Evolutionary conservation across 2,113 vertebrate genomes (phyloP).

Genomic region (Symphodus melops): DNA sequence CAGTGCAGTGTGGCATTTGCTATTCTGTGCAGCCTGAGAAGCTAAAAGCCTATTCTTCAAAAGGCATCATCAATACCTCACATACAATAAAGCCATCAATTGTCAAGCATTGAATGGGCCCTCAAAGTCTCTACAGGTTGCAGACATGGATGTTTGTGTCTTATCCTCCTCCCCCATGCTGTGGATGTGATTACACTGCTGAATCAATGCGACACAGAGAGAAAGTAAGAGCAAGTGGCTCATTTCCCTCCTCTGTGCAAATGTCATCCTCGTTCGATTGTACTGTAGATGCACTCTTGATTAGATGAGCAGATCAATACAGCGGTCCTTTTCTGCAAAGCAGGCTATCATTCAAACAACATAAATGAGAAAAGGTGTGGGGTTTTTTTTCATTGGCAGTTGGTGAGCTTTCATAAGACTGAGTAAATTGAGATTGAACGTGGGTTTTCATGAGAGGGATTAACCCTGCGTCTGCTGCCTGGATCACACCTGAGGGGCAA

Average conservation of each 20-base stretch:
- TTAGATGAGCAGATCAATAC: constrained; percentile 67
- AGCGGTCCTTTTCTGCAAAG: constrained; percentile 19
- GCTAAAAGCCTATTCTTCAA: neutral
- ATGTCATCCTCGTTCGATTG: constrained; percentile 52
- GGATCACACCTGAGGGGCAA: neutral
- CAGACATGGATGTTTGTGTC: constrained; percentile 25
- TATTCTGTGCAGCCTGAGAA: neutral
- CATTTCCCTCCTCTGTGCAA: constrained; percentile 50
- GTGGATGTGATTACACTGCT: constrained; percentile 35
- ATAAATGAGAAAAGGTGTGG: constrained; percentile 27
- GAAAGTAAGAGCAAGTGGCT: constrained; percentile 45
- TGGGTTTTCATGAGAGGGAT: constrained; percentile 6
- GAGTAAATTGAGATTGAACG: constrained; percentile 7
- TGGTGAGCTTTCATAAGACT: constrained; percentile 3
- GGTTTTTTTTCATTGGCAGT: neutral
- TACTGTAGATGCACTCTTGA: constrained; percentile 57
- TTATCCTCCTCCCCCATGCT: constrained; percentile 16
- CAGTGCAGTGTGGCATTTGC: neutral
- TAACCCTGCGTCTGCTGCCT: neutral
- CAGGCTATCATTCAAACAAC: constrained; percentile 46
- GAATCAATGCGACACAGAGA: constrained; percentile 62
- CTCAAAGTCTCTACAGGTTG: constrained; percentile 12
- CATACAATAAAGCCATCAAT: constrained; percentile 36
- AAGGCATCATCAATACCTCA: constrained; percentile 1
- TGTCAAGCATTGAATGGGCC: constrained; percentile 33